These are phyloP conservation scores for Fistularia tabacaria DNA, from an alignment of 2,797 vertebrate species.

Conservation along the genomic window DNA sequence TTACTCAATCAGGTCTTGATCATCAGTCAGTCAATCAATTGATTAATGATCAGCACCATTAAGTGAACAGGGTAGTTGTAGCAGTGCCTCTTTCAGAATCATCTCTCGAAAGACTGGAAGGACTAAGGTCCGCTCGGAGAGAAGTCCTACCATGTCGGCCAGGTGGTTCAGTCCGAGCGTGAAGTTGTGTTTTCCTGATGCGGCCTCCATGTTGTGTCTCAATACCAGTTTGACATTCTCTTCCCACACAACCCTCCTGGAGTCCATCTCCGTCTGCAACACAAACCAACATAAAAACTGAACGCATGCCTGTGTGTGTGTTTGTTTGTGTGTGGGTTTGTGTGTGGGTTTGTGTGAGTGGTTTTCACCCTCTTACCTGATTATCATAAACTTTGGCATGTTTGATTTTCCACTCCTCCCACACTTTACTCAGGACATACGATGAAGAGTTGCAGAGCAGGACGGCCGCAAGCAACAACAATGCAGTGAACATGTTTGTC, in stretches of 20 bases:
- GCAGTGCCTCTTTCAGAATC: too few species aligned
- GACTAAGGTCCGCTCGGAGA: too few species aligned
- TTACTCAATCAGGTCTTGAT: too few species aligned
- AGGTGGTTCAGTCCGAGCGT: constrained; percentile 71
- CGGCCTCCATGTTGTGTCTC: constrained; percentile 68
- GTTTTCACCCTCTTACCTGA: constrained; percentile 37
- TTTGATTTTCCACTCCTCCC: constrained; percentile 58
- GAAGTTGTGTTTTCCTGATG: constrained; percentile 63
- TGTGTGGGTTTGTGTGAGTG: not conserved
- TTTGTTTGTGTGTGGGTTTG: not conserved
- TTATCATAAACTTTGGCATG: constrained; percentile 50
- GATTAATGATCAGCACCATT: too few species aligned
- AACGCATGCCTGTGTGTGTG: too few species aligned
- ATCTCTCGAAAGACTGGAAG: not conserved
- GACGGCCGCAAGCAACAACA: constrained; percentile 14
- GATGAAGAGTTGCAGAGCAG: constrained; percentile 5
- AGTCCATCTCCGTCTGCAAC: constrained; percentile 51
- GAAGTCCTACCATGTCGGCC: constrained; percentile 77
- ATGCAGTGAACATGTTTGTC: constrained; percentile 26
- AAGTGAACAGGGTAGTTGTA: too few species aligned
- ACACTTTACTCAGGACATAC: constrained; percentile 27
- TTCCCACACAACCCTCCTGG: constrained; percentile 70
- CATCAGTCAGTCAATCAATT: too few species aligned
- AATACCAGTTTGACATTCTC: constrained; percentile 58
- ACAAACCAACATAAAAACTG: not conserved